Percentiles rank a stretch among this genome's conserved stretches.
Evolutionary conservation across 2,888 invertebrate genomes (phyloP).

Genomic region (Saturnia pavonia): DNA sequence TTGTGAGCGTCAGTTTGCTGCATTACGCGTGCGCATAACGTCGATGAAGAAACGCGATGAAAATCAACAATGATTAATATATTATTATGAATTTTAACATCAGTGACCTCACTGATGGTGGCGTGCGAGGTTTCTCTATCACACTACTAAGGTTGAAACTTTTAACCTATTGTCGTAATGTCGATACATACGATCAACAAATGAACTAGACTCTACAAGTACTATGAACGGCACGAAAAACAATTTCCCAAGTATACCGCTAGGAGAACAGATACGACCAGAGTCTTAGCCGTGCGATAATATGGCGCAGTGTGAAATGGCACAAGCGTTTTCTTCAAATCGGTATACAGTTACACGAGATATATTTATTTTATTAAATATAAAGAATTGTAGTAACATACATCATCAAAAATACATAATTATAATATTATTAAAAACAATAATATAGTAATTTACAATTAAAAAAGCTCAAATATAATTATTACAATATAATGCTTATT

Average conservation of each 20-base stretch:
- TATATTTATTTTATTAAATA: neutral
- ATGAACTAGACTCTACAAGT: slow-evolving; percentile 65
- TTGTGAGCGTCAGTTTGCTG: neutral
- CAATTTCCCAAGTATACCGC: neutral
- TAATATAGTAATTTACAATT: neutral
- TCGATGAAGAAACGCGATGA: neutral
- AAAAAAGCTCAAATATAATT: neutral
- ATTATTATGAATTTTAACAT: neutral
- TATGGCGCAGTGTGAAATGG: neutral
- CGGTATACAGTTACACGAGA: neutral
- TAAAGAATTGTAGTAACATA: neutral
- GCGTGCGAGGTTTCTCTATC: slow-evolving; percentile 69
- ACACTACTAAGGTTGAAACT: slow-evolving; percentile 73
- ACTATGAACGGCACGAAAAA: slow-evolving; percentile 73
- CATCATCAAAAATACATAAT: neutral
- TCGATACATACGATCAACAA: slow-evolving; percentile 69
- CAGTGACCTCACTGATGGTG: slow-evolving; percentile 28
- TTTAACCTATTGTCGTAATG: slow-evolving; percentile 65
- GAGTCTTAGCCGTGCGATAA: neutral
- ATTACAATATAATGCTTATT: neutral
- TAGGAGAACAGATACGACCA: neutral
- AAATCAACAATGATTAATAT: neutral
- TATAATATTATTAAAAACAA: neutral
- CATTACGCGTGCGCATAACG: neutral
- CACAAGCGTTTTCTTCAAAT: slow-evolving; percentile 1